A percentile compares a stretch with the other conserved stretches of the same genome.
These are phyloP conservation scores for Rhabdornis inornatus DNA, from an alignment of 2,113 vertebrate species.

Conservation along the genomic window DNA sequence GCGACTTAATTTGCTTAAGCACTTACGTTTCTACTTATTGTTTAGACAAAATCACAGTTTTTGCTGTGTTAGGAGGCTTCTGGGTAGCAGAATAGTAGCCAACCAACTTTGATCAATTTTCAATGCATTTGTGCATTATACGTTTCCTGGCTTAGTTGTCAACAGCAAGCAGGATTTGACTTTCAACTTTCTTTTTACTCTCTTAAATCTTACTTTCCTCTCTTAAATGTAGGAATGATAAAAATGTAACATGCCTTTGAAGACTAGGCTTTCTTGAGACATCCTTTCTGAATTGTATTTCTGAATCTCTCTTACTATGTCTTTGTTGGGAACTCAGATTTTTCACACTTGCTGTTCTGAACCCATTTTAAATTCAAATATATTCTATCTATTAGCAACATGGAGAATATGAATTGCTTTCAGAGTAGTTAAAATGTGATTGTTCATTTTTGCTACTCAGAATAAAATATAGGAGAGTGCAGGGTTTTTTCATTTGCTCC, in stretches of 20 bases:
- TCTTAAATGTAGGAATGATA: background rate
- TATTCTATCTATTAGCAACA: background rate
- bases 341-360: background rate
- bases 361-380: background rate
- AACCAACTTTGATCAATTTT: background rate
- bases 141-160: background rate
- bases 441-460: background rate
- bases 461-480: background rate
- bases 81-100: background rate
- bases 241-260: background rate
- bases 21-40: background rate
- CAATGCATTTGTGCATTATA: background rate
- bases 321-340: background rate
- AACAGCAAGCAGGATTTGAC: background rate
- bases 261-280: background rate
- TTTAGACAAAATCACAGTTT: background rate
- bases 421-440: background rate
- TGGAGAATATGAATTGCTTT: background rate
- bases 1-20: background rate
- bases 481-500: background rate
- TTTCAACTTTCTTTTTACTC: conserved; percentile 1
- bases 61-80: background rate
- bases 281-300: background rate
- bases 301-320: background rate
- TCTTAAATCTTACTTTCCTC: background rate